Evolutionary conservation across 2,113 vertebrate genomes (phyloP), one percentile per base, ranked within the genome.

Genomic region (Phylloscopus whistleri): DNA sequence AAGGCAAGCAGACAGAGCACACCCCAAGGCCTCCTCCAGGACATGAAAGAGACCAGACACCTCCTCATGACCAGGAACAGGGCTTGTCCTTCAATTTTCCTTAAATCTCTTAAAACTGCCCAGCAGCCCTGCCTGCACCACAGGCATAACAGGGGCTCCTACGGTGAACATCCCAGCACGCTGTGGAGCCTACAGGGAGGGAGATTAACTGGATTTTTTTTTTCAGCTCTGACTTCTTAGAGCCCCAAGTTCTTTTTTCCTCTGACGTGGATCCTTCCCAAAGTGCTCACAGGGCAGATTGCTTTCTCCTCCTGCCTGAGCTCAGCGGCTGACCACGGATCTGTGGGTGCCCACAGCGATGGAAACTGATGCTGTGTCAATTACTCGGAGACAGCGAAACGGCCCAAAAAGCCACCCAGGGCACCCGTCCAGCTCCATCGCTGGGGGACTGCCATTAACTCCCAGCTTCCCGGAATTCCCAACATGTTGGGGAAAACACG

Each of bases 401-500:
- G 37, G 62, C 3, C 1, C n/a, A 51, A 51, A 33, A 79, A 90
- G 52, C 26, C 87, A 68, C 67, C 8, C 4, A 63, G 58, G 62
- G 86, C 51, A 56, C 44, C 20, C 4, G 0, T 39, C 64, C 13
- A 7, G 86, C 74, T 75, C 62, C 58, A 8, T 72, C 1, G 0
- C 75, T 43, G 37, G 2, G 19, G 28, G 26, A 70, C 43, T 63
- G 58, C 17, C 44, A 5, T 76, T 63, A 88, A 67, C 70, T 15
- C 46, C 11, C 70, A 75, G 48, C 48, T 79, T 75, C 52, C 56
- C 5, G 0, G 31, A 44, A 43, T 30, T 21, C 43, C 39, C 35
- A 10, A 37, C 6, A 3, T 8, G 0, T 1, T 4, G 24, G 39
- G 56, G 10, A 39, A 75, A 75, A 6, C 7, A 18, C 9, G 13